Conservation (phyloP, 2,113 vertebrate species). For the human (Homo sapiens) region DNA sequence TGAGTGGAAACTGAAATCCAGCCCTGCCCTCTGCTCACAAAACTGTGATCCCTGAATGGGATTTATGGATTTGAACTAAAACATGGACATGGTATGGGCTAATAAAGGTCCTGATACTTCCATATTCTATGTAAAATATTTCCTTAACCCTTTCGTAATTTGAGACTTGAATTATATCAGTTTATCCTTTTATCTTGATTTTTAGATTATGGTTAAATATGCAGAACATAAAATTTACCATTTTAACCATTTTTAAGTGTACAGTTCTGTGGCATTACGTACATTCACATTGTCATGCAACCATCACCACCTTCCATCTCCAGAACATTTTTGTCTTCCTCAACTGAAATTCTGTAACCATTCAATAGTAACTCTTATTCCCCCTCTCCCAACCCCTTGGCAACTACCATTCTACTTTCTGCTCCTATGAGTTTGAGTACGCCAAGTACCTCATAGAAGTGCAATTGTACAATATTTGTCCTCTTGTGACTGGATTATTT, state of each 20-base stretch:
- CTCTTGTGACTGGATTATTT: neutral
- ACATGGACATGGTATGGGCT: neutral
- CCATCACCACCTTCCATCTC: neutral
- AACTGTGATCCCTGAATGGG: neutral
- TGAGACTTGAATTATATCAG: neutral
- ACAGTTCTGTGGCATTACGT: neutral
- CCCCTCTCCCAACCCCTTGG: fast-evolving
- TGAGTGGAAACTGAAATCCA: neutral
- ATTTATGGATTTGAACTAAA: neutral
- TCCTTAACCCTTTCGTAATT: neutral
- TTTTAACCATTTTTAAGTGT: neutral
- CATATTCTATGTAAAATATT: neutral
- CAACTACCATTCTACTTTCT: neutral
- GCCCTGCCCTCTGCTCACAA: neutral
- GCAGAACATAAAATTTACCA: neutral
- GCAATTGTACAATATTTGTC: neutral
- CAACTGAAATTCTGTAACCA: neutral
- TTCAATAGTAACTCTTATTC: neutral
- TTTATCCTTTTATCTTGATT: neutral
- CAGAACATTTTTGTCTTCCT: neutral
- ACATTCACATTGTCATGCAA: neutral
- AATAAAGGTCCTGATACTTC: neutral
- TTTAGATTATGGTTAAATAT: neutral
- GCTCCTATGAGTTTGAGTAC: neutral
- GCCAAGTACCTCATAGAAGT: neutral